These are phyloP conservation scores for Pseudomyrmex flavicornis DNA, from an alignment of 1,140 invertebrate species.

Conservation along the genomic window DNA sequence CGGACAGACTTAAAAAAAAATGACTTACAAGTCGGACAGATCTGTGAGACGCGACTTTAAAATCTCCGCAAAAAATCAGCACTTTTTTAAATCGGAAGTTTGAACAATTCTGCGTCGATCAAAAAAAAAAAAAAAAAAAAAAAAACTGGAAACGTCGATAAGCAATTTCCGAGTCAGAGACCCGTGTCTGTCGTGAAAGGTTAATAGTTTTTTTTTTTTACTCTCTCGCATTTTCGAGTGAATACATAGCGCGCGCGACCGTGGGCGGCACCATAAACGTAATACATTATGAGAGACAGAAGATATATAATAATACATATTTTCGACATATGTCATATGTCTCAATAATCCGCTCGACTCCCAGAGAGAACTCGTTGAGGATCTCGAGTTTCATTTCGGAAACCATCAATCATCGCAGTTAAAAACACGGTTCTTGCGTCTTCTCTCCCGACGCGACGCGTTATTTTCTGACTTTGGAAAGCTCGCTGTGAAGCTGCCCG, in stretches of 20 bases:
- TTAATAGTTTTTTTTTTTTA: too few relatives aligned
- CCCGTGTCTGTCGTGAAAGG: too few relatives aligned
- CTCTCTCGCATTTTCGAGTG: background rate
- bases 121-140: too few relatives aligned
- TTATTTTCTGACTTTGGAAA: background rate
- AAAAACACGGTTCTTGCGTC: background rate
- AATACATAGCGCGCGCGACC: background rate
- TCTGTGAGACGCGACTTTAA: too few relatives aligned
- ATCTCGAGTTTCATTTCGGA: conserved; percentile 34
- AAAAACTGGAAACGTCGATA: too few relatives aligned
- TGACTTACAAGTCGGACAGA: too few relatives aligned
- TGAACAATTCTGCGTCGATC: too few relatives aligned
- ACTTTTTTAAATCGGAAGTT: too few relatives aligned
- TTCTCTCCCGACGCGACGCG: background rate
- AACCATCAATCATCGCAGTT: conserved; percentile 24
- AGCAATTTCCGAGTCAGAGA: too few relatives aligned
- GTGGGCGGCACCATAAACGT: too few relatives aligned
- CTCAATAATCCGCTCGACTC: background rate
- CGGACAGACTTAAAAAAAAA: too few relatives aligned
- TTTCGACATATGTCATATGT: background rate
- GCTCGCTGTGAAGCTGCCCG: background rate
- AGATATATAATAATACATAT: background rate
- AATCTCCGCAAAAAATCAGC: too few relatives aligned
- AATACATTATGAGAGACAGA: background rate
- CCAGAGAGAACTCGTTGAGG: background rate